Evolutionary conservation across 1,140 invertebrate species (phyloP).

Genomic region (Theocolax elegans): DNA sequence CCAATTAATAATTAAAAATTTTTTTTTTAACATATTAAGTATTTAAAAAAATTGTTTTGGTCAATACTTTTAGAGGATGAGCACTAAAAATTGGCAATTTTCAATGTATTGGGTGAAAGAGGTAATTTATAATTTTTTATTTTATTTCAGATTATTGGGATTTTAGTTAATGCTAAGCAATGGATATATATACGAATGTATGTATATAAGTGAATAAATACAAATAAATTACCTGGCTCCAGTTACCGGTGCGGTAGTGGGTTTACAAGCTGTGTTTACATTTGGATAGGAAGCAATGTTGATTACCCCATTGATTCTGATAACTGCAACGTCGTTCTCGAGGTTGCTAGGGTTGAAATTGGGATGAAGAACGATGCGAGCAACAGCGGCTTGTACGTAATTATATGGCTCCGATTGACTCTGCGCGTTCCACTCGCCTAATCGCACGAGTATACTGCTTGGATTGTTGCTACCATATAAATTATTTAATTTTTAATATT

Average conservation of each 20-base stretch:
- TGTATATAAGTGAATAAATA: too few species aligned
- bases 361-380: conserved; percentile 73
- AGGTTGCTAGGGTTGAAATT: conserved; percentile 74
- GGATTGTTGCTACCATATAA: conserved; percentile 12
- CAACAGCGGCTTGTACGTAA: conserved; percentile 70
- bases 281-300: conserved; percentile 72
- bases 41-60: too few species aligned
- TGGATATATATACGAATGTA: too few species aligned
- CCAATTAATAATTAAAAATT: too few species aligned
- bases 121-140: too few species aligned
- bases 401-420: conserved; percentile 71
- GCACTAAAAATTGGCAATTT: too few species aligned
- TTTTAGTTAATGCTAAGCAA: too few species aligned
- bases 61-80: too few species aligned
- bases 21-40: too few species aligned
- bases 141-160: too few species aligned
- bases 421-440: conserved; percentile 78
- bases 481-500: too few species aligned
- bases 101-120: too few species aligned
- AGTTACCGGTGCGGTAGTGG: conserved; percentile 65
- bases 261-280: conserved; percentile 79
- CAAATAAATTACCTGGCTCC: conserved; percentile 69
- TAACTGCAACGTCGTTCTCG: conserved; percentile 77
- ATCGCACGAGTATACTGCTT: conserved; percentile 65
- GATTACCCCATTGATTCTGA: conserved; percentile 71